Evolutionary conservation across 1,140 invertebrate species (phyloP).

Genomic region (Alviniconcha marisindica): DNA sequence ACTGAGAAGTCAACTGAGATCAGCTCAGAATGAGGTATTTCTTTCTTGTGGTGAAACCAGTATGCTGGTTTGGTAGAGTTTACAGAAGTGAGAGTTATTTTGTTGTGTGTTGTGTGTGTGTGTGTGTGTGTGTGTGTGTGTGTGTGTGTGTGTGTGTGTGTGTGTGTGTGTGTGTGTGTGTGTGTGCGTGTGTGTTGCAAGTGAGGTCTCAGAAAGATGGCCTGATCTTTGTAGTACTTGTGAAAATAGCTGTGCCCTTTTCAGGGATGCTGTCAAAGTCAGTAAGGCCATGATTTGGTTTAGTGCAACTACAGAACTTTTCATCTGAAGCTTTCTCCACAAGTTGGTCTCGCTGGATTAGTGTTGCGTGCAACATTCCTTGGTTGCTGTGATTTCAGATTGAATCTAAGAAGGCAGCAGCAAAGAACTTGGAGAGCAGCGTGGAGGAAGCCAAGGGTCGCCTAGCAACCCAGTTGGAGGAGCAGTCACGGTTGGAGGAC

Average conservation of each 20-base stretch:
- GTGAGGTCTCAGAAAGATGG: no score
- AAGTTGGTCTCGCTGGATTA: no score
- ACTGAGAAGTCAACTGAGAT: conserved; percentile 61
- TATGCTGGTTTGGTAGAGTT: no score
- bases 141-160: not conserved
- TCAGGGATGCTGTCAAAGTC: no score
- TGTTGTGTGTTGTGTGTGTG: not conserved
- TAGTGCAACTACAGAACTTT: no score
- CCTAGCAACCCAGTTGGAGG: conserved; percentile 60
- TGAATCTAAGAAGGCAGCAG: conserved; percentile 63
- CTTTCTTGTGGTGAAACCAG: not conserved
- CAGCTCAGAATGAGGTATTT: conserved; percentile 64
- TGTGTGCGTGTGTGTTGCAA: conserved; percentile 4
- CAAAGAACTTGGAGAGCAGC: conserved; percentile 63
- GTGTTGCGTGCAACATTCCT: no score
- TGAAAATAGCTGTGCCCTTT: no score
- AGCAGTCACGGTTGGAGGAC: conserved; percentile 68
- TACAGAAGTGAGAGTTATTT: no score
- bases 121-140: conserved; percentile 10
- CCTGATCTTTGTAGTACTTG: no score
- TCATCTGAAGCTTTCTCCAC: no score
- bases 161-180: not conserved
- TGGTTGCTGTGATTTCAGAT: conserved; percentile 49
- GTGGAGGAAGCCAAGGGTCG: conserved; percentile 66
- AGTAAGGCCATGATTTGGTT: no score